A percentile compares a stretch with the other conserved stretches of the same genome.
Evolutionary conservation across 2,113 vertebrate species (phyloP).

Genomic region (Cercocebus atys): DNA sequence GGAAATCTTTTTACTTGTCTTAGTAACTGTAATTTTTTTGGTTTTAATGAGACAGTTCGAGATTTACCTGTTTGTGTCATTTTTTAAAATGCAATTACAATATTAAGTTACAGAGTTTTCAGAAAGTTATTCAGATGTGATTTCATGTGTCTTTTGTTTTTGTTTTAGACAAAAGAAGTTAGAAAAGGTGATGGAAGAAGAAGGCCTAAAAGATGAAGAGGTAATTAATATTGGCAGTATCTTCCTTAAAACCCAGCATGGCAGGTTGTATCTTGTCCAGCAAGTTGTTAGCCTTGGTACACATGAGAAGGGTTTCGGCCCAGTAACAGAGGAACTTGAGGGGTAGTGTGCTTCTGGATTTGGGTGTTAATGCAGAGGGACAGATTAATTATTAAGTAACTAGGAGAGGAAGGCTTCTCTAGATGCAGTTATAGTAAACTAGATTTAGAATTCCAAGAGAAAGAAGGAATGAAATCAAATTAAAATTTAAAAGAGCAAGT

Average conservation of each 20-base stretch:
- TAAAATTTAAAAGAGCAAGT: conserved; percentile 19
- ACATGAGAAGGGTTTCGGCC: neutral
- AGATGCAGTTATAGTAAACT: neutral
- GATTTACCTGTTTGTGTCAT: neutral
- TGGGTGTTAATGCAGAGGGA: neutral
- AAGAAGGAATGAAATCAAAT: conserved; percentile 30
- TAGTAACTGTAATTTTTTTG: conserved; percentile 16
- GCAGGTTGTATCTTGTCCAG: neutral
- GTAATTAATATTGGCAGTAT: conserved; percentile 80
- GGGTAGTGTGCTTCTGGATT: neutral
- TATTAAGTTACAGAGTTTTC: neutral
- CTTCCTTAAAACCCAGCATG: neutral
- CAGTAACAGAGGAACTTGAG: neutral
- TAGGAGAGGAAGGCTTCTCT: neutral
- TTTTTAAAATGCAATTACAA: neutral
- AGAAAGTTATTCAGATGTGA: conserved; percentile 13
- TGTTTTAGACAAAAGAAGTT: conserved; percentile 94
- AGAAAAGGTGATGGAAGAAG: conserved; percentile 99
- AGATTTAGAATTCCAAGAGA: conserved; percentile 38
- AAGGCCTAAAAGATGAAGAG: conserved; percentile 98
- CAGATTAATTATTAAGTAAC: conserved; percentile 25
- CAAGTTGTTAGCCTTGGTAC: neutral
- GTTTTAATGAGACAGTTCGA: conserved; percentile 20
- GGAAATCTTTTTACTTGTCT: neutral
- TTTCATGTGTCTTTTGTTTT: conserved; percentile 39